Percentiles rank a stretch among this genome's conserved stretches.
Evolutionary conservation across 2,797 vertebrate species (phyloP).

Genomic region (Psittacula derbiana): DNA sequence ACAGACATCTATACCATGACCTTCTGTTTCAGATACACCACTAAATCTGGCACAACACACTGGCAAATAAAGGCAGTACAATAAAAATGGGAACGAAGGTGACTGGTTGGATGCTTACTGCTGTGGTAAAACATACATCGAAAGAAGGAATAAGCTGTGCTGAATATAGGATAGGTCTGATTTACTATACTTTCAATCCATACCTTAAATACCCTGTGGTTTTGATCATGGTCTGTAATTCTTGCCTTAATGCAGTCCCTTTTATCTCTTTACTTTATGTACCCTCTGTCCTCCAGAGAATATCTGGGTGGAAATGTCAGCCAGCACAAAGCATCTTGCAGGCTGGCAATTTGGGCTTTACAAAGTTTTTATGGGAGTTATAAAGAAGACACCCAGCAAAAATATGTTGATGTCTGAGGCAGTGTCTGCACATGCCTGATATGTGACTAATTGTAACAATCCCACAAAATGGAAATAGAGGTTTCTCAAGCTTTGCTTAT

Average conservation of each 20-base stretch:
- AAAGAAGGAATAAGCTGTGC: neutral
- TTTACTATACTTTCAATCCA: neutral
- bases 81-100: neutral
- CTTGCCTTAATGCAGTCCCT: neutral
- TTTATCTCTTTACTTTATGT: neutral
- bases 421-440: neutral
- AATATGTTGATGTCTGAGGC: neutral
- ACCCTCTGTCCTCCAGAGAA: neutral
- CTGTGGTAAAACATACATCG: neutral
- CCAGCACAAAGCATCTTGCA: neutral
- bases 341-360: neutral
- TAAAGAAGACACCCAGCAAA: neutral
- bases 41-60: neutral
- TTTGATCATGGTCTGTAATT: neutral
- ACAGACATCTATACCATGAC: neutral
- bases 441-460: neutral
- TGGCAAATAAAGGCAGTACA: neutral
- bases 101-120: neutral
- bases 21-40: neutral
- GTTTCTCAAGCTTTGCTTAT: neutral
- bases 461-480: neutral
- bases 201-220: neutral
- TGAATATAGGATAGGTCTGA: neutral
- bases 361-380: neutral
- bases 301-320: neutral